Base-by-base conservation (phyloP, 2,888 invertebrate species). In the Papilio demoleus region DNA sequence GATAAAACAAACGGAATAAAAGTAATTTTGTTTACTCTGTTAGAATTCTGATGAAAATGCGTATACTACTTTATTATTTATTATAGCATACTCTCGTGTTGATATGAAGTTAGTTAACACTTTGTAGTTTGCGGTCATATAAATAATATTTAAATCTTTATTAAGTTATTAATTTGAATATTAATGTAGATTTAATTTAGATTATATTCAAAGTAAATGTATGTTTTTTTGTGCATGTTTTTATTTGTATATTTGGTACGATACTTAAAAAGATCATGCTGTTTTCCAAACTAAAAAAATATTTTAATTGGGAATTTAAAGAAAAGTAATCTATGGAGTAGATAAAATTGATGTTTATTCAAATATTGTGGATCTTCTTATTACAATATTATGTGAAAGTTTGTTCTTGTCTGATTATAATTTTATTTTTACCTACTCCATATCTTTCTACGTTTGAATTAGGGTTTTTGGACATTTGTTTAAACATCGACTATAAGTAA, bases 251-350 rank as follows among this genome's bases (percentile, higher is more conserved):
- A 36, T 60, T 70, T 65, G 81, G 81, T 78, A 71, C 45, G 77
- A 68, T 78, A 81, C 81, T 81, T 81, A 67, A 69, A n/a, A 65
- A 58, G 65, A 68, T 66, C 61, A 60, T 78, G 76, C 73, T 75
- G 0, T 8, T 9, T 45, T 9, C 17, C 42, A 45, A 45, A 9
- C 17, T 45, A 19, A 45, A 19, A 8, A 9, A 19, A 3, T 17
- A 2, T 11, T 45, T 40, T 45, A n/a, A 4, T 42, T n/a, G 42
- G 17, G 42, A 19, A 70, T 73, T 70, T 70, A 19, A 36, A 22
- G 36, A 14, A 17, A 59, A 38, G 36, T 38, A 59, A 59, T 59
- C 8, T 59, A 59, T 59, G 38, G 59, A 59, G 59, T 38, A 36
- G 38, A 2, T 59, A 22, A 38, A 59, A 38, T 38, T 34, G 34